Evolutionary conservation across 2,113 vertebrate species (phyloP).

Genomic region (Sinocyclocheilus rhinocerous): DNA sequence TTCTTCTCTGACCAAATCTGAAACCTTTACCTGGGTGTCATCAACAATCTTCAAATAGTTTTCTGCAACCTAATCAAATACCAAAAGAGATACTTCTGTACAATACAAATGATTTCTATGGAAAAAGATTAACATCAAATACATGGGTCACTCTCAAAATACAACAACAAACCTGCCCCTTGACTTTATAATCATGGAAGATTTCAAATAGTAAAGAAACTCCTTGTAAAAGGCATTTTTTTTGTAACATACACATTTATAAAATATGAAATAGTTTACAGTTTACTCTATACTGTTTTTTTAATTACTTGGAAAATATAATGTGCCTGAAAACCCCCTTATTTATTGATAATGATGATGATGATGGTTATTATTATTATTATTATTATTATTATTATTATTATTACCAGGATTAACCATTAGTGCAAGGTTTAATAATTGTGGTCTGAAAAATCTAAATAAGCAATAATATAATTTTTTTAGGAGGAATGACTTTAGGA

Average conservation of each 20-base stretch:
- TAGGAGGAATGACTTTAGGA: neutral
- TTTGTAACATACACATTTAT: neutral
- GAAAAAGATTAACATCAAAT: neutral
- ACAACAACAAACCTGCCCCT: neutral
- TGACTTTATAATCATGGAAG: neutral
- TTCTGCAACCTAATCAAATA: neutral
- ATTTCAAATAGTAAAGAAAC: neutral
- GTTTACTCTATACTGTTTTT: too few species aligned
- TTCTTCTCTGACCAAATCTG: accelerated
- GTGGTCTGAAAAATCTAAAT: neutral
- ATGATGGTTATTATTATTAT: too few species aligned
- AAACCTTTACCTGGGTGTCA: neutral
- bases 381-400: neutral
- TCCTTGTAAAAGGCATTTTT: too few species aligned
- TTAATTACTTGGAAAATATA: too few species aligned
- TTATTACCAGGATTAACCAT: neutral
- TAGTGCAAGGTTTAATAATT: neutral
- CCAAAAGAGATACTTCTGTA: neutral
- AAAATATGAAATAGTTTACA: too few species aligned
- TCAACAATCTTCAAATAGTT: neutral
- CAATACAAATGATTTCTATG: neutral
- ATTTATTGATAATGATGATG: too few species aligned
- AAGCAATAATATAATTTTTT: neutral
- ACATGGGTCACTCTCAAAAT: neutral
- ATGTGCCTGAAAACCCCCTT: too few species aligned